Base-by-base conservation (phyloP, 2,797 vertebrate genomes). In the Micrastur ruficollis region DNA sequence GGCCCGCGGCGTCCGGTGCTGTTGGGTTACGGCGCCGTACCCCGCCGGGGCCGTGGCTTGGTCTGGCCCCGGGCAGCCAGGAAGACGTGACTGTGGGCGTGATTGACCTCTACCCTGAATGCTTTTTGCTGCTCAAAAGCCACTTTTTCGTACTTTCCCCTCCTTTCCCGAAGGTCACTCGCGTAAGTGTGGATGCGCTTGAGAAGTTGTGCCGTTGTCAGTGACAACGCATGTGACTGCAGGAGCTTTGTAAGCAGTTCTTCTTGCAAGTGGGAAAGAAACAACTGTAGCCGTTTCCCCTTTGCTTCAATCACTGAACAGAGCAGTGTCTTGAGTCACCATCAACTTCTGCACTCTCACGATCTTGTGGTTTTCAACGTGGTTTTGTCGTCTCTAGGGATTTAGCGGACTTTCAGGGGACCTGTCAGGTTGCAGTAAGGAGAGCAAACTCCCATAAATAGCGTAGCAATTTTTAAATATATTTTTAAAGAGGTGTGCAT, bases 361-460 rank as follows among this genome's bases (percentile, higher is more conserved):
- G 7, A 4, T 38, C 14, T 14, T 29, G 20, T 6, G 52, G 7
- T 71, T 70, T 50, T 50, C 29, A 8, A 0, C 5, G 0, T 18
- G 26, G 3, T 55, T 93, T 73, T 56, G 36, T 12, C 4, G 1
- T 31, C 27, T 18, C 7, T 6, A 19, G 52, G 32, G 36, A 31
- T 6, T 52, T 29, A 3, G 19, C 2, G 8, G 59, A 3, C 8
- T 29, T 14, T 3, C 6, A 9, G 44, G 14, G 23, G 14, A 27
- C 13, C 8, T 25, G 22, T 7, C 6, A 14, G n/a, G 6, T n/a
- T 32, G 23, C 44, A 15, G 3, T 21, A 12, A 61, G 74, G 21
- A 84, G 56, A 62, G 49, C 1, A 1, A 18, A 11, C 29, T 81
- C 16, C 3, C 1, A 1, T 47, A 19, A 63, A 18, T 19, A 44